Evolutionary conservation across 2,888 invertebrate species (phyloP), one percentile per base, ranked within the genome.

Genomic region (Campaea margaritaria): DNA sequence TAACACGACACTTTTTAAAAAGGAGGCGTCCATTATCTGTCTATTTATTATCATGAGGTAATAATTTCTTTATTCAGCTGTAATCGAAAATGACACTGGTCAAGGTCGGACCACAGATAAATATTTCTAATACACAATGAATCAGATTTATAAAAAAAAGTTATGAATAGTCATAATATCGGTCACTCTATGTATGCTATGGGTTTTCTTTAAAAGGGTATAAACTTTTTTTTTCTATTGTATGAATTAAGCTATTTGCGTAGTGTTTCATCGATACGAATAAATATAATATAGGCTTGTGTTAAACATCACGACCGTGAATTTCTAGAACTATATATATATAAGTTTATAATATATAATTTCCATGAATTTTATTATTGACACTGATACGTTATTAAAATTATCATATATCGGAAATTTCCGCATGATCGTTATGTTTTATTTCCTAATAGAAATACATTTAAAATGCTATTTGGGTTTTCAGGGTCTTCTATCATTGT

Each of bases 361-460:
- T 74, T 73, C 73, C 67, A 73, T 75, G 69, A 68, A 69, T 72
- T 60, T 68, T 69, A 68, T 52, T 70, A 70, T 73, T 76, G 76
- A 73, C 73, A 72, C 68, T 70, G 69, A 66, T 69, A 59, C 50
- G 51, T 65, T 68, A 55, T 65, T 54, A 67, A 65, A 72, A 72
- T 75, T 67, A 63, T 55, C 70, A 75, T 72, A 63, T 70, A 74
- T 67, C 78, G 73, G 76, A 78, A 76, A 74, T 75, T 72, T 77
- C 76, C 79, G 74, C 59, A 62, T 66, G 46, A 54, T 44, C 53
- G 53, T 54, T 54, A 52, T 50, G 46, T 58, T 62, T 62, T 62
- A 61, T 64, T 55, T 67, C 64, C 11, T 66, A 58, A 53, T 55
- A 55, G n/a, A 52, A 31, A 31, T 31, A 58, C 45, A 47, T 44